Base-by-base conservation (phyloP, 2,797 vertebrate genomes). In the Oreonectes daqikongensis region DNA sequence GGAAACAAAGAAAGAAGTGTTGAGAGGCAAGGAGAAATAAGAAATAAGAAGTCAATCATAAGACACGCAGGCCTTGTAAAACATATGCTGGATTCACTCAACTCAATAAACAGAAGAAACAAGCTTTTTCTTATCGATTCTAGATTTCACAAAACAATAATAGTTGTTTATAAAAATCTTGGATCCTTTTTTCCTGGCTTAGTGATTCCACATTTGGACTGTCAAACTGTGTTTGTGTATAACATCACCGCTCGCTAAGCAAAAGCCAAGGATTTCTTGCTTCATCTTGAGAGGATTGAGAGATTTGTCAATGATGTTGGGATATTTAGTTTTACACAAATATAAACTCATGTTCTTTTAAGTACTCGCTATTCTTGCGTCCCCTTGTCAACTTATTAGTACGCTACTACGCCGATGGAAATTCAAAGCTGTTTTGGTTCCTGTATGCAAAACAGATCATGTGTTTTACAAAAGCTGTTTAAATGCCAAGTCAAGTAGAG, bases 51-150 rank as follows among this genome's bases (percentile, higher is more conserved):
- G 38, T 53, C 72, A 84, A 64, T 61, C 75, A 76, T 18, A 40
- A 60, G 53, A 69, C 74, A 69, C 42, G 20, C 14, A 55, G 75
- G 86, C 87, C 82, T 81, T 38, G 28, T 20, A 65, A 80, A 81
- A 83, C 80, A 81, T 64, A 72, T 79, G 75, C 84, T 91, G 88
- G 84, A 87, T 91, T 88, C 82, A 84, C 86, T 91, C 86, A 86
- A 68, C 83, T 77, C 83, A 57, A 75, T 85, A 87, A 86, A 88
- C 87, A 82, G 80, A 89, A 83, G 85, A 80, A 84, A 81, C 83
- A 64, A 84, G 71, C 81, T 87, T 80, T 83, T 86, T 86, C 77
- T 84, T 75, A 84, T 82, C 82, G 74, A 81, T 71, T 86, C 86
- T 85, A 84, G 86, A 66, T 89, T 88, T 91, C 73, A 86, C 84